phyloP scores from a whole-genome alignment of 1,140 invertebrate species.

The Apis dorsata region DNA sequence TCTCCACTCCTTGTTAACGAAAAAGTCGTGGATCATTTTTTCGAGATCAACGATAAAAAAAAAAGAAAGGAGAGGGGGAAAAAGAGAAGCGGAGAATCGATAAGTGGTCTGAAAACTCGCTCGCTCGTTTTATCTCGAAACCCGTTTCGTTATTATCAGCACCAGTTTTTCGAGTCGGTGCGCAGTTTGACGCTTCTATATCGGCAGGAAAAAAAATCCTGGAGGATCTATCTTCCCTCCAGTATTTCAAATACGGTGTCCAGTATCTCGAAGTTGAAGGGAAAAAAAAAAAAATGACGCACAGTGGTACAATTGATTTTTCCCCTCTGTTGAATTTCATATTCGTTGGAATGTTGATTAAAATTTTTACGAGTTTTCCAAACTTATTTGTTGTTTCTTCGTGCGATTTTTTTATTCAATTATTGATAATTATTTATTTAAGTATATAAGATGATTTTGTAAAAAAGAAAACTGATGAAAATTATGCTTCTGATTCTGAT shows the following conservation, averaged over 20 bases:
- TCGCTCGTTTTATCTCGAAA: constrained; percentile 54
- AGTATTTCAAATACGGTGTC: constrained; percentile 12
- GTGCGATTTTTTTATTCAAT: no score
- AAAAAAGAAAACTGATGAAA: no score
- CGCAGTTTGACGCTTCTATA: constrained; percentile 47
- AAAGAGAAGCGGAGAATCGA: constrained; percentile 8
- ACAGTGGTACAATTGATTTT: not conserved
- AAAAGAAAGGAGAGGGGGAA: not conserved
- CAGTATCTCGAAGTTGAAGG: constrained; percentile 7
- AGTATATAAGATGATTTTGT: no score
- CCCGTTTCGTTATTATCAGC: constrained; percentile 60
- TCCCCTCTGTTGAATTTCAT: constrained; percentile 22
- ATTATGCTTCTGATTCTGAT: no score
- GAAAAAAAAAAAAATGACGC: not conserved
- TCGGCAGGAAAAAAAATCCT: constrained; percentile 38
- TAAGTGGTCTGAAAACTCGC: constrained; percentile 26
- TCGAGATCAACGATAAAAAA: not conserved
- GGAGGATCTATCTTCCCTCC: constrained; percentile 29
- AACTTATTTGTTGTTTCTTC: no score
- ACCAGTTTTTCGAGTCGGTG: constrained; percentile 58
- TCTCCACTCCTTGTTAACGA: constrained; percentile 14
- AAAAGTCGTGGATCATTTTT: constrained; percentile 45
- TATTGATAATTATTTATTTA: no score
- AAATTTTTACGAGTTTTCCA: not conserved
- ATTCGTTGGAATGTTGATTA: not conserved